These are phyloP conservation scores for Phasianus colchicus DNA, from an alignment of 2,113 vertebrate genomes.

Conservation along the genomic window DNA sequence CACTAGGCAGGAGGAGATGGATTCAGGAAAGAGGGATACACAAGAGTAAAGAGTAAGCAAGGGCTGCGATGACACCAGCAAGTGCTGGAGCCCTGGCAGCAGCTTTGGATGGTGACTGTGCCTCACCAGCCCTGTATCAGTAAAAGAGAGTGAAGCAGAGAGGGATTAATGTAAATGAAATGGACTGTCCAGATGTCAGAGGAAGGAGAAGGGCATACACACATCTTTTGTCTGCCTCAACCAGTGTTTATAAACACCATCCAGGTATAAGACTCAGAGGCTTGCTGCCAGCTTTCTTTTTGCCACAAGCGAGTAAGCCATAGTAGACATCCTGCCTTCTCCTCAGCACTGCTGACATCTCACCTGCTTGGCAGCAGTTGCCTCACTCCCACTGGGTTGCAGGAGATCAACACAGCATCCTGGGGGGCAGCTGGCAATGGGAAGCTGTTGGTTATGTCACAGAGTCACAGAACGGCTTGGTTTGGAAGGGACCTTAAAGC, in stretches of 20 bases:
- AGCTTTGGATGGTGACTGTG: not conserved
- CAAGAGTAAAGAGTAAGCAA: not conserved
- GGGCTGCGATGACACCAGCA: not conserved
- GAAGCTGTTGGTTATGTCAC: too few relatives aligned
- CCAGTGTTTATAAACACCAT: not conserved
- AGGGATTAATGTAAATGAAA: not conserved
- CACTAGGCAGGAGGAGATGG: not conserved
- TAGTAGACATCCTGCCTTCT: not conserved
- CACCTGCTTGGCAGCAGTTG: not conserved
- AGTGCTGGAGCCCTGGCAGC: not conserved
- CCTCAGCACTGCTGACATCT: not conserved
- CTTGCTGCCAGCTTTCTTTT: not conserved
- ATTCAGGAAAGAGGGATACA: not conserved
- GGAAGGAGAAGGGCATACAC: not conserved
- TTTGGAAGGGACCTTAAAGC: too few relatives aligned
- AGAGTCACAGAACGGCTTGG: too few relatives aligned
- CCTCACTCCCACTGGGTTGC: fast-evolving
- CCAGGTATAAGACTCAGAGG: not conserved
- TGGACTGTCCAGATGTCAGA: not conserved
- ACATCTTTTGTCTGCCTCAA: not conserved
- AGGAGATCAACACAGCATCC: too few relatives aligned
- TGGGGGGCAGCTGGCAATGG: too few relatives aligned
- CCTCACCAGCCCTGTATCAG: fast-evolving
- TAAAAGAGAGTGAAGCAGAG: not conserved
- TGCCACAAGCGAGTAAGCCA: not conserved